Evolutionary conservation across 1,140 invertebrate species (phyloP).

Genomic region (Tenebrio molitor): DNA sequence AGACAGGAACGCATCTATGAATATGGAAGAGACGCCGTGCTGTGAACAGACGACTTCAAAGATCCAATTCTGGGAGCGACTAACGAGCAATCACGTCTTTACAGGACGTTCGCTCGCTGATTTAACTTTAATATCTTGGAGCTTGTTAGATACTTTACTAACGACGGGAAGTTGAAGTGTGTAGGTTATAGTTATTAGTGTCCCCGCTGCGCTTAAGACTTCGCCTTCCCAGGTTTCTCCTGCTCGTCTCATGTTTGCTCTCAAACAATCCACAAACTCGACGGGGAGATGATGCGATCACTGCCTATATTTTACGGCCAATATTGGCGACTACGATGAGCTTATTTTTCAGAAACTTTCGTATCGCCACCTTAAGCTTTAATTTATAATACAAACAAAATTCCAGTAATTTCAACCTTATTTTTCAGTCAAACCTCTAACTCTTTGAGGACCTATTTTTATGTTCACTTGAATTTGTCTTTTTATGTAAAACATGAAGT

Average conservation of each 20-base stretch:
- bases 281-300: background rate
- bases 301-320: background rate
- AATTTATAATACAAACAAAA: no score
- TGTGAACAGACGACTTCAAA: constrained; percentile 41
- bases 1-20: constrained; percentile 31
- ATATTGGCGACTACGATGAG: background rate
- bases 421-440: no score
- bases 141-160: constrained; percentile 49
- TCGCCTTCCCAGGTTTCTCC: background rate
- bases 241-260: background rate
- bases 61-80: constrained; percentile 29
- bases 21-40: constrained; percentile 23
- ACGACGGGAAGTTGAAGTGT: constrained; percentile 48
- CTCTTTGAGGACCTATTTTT: no score
- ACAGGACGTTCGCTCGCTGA: constrained; percentile 46
- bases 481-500: no score
- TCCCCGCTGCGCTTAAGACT: constrained; percentile 42
- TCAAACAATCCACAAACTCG: constrained; percentile 16
- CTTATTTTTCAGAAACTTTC: no score
- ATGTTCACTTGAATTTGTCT: no score
- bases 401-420: no score
- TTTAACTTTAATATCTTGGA: constrained; percentile 48
- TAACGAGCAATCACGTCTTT: constrained; percentile 47
- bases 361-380: constrained; percentile 3
- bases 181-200: constrained; percentile 48